phyloP scores from a whole-genome alignment of 2,888 invertebrate genomes.

The Platerodrilus igneus region DNA sequence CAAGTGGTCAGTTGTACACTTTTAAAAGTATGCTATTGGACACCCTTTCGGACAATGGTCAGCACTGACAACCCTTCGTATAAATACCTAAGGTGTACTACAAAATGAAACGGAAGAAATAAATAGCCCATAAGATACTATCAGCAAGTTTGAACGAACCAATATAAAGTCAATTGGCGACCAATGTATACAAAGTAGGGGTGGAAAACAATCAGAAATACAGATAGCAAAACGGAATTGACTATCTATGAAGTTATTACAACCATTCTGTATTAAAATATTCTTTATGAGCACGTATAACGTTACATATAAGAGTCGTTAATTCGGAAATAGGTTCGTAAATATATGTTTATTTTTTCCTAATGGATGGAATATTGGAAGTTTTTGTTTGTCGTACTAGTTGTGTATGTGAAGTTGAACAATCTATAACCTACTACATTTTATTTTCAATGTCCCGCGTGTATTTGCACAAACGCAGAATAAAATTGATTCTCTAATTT shows the following conservation, averaged over 20 bases:
- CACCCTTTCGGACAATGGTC: conserved; percentile 18
- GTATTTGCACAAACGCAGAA: too few species aligned
- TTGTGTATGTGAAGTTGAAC: too few species aligned
- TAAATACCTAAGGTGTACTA: not conserved
- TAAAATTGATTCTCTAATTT: too few species aligned
- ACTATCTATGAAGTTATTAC: conserved; percentile 29
- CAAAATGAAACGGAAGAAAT: conserved; percentile 10
- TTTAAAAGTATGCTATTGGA: conserved; percentile 21
- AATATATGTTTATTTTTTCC: not conserved
- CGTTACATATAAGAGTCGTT: conserved; percentile 5
- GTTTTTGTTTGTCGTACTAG: too few species aligned
- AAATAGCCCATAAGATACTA: conserved; percentile 15
- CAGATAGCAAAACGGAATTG: conserved; percentile 29
- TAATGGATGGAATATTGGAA: too few species aligned
- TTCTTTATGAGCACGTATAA: too few species aligned
- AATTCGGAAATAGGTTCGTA: not conserved
- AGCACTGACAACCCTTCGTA: conserved; percentile 1
- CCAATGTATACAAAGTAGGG: conserved; percentile 19
- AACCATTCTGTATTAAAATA: conserved; percentile 31
- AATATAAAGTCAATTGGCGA: conserved; percentile 19
- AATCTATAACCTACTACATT: too few species aligned
- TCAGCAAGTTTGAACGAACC: conserved; percentile 16
- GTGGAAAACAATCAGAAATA: conserved; percentile 29
- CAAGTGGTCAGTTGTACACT: conserved; percentile 27
- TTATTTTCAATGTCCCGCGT: too few species aligned